Conservation (phyloP, 2,888 invertebrate genomes). For the Ellobium chinense region DNA sequence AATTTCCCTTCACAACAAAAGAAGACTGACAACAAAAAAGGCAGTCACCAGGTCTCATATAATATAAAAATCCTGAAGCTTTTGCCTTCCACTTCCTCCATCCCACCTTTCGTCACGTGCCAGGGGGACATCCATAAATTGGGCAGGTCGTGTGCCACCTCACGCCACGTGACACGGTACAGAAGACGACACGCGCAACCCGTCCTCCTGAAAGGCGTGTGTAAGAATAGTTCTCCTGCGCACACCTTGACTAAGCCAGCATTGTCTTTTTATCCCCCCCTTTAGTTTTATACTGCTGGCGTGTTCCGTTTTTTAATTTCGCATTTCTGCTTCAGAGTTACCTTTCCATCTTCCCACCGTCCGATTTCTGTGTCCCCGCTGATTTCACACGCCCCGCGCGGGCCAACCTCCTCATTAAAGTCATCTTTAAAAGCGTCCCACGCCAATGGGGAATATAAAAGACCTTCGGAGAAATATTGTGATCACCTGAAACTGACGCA, state of each 20-base stretch:
- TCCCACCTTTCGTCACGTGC: slow-evolving; percentile 11
- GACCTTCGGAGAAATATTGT: slow-evolving; percentile 10
- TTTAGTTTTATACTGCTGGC: not conserved
- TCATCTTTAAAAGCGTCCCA: slow-evolving; percentile 22
- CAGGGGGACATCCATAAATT: slow-evolving; percentile 23
- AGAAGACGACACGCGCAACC: slow-evolving; percentile 25
- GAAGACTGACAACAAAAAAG: too few relatives aligned
- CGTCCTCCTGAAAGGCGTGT: not conserved
- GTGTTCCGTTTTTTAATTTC: not conserved
- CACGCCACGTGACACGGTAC: slow-evolving; percentile 19
- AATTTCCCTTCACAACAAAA: too few relatives aligned
- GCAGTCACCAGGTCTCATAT: too few relatives aligned
- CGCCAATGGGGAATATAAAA: slow-evolving; percentile 18
- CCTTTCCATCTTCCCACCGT: slow-evolving; percentile 2
- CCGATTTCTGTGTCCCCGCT: not conserved
- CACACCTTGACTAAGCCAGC: not conserved
- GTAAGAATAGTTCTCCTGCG: not conserved
- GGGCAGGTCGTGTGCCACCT: not conserved
- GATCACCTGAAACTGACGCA: slow-evolving; percentile 41
- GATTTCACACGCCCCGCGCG: slow-evolving; percentile 33
- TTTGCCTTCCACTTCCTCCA: slow-evolving; percentile 16
- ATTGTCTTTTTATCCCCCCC: slow-evolving; percentile 3
- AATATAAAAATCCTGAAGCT: slow-evolving; percentile 24
- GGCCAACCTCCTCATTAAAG: not conserved
- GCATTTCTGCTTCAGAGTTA: not conserved